Evolutionary conservation across 2,113 vertebrate genomes (phyloP), one percentile per base, ranked within the genome.

Genomic region (Paedocypris sp.): DNA sequence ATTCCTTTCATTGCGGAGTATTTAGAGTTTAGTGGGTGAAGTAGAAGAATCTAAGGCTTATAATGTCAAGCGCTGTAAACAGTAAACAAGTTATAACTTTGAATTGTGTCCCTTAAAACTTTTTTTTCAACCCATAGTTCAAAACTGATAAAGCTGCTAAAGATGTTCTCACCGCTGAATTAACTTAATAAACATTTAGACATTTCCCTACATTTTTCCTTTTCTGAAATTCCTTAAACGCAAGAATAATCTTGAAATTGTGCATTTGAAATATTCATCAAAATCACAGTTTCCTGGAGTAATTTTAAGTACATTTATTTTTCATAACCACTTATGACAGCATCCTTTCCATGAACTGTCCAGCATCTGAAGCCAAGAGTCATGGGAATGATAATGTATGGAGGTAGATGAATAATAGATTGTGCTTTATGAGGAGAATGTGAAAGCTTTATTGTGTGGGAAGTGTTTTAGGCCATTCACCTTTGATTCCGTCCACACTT

Each of bases 321-420:
- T 61, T 78, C 78, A 80, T 80, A 76, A 83, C 74, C 69, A 62
- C 63, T 32, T 50, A 65, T 63, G 68, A 56, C 47, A 72, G 58
- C 59, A 60, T 60, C 47, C 58, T 61, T 73, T 63, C 74, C 58
- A 59, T 72, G 72, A 63, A 70, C 67, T 61, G 43, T 58, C 42
- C 49, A 68, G 36, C 31, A n/a, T 61, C 52, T 42, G n/a, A 9
- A 52, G 53, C 38, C 11, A 47, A 53, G 71, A 71, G 73, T 74
- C 68, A 11, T 58, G 64, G 75, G 79, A 76, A 77, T 76, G 76
- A 75, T 80, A 80, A 76, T 72, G 73, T 79, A 71, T 43, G 61
- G 23, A 42, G 60, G 41, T 35, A 63, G 72, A 74, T 77, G 68
- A 79, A 82, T 81, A 76, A 78, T 72, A 76, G 68, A 80, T 75